These are phyloP conservation scores for Gymnocypris eckloni DNA, from an alignment of 2,797 vertebrate species.

Conservation along the genomic window DNA sequence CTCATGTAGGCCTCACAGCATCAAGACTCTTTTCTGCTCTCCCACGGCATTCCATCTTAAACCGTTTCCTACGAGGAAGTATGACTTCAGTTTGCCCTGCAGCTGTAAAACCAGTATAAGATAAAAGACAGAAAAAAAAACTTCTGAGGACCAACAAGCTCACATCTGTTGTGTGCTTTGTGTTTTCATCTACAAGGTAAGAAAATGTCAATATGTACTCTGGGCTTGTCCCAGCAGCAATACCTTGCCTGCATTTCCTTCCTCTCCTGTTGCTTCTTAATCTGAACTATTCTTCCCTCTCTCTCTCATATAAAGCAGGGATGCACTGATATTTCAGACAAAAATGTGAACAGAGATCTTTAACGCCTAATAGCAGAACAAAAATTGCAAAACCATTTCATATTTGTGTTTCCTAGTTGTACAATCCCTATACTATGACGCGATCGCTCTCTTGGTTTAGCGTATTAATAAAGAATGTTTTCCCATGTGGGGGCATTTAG, in stretches of 20 bases:
- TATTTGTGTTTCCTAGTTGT: background rate
- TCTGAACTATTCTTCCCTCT: conserved; percentile 61
- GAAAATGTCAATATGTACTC: conserved; percentile 65
- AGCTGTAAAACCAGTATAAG: conserved; percentile 56
- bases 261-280: conserved; percentile 40
- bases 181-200: conserved; percentile 61
- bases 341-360: background rate
- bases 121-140: conserved; percentile 28
- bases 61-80: conserved; percentile 51
- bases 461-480: background rate
- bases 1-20: background rate
- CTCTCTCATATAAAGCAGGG: background rate
- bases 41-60: conserved; percentile 52
- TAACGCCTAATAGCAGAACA: background rate
- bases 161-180: conserved; percentile 54
- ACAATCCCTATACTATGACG: background rate
- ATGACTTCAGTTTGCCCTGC: conserved; percentile 56
- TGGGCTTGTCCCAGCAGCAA: conserved; percentile 53
- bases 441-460: background rate
- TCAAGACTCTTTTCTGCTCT: conserved; percentile 37
- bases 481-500: background rate
- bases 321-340: background rate
- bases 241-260: conserved; percentile 47
- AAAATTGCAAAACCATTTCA: background rate
- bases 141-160: conserved; percentile 27